Conservation (phyloP, 1,140 invertebrate genomes). For the Zaprionus inermis region DNA sequence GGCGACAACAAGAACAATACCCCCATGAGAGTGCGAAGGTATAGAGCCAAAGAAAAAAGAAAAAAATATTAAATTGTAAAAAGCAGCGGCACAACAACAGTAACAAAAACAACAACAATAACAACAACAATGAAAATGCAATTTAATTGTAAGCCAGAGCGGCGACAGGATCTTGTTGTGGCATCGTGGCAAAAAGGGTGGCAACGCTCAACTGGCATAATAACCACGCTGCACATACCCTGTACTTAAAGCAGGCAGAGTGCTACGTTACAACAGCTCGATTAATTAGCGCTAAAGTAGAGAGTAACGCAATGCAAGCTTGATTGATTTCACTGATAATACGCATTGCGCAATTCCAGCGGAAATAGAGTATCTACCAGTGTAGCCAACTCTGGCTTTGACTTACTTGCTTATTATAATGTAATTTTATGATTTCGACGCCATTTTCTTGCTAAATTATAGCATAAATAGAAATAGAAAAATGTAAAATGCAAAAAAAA, state of each 20-base stretch:
- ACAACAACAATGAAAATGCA: slow-evolving; percentile 58
- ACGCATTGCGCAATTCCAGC: no score
- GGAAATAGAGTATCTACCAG: slow-evolving; percentile 15
- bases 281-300: no score
- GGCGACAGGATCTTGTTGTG: slow-evolving; percentile 22
- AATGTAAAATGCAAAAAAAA: slow-evolving; percentile 28
- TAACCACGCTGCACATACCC: slow-evolving; percentile 44
- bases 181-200: slow-evolving; percentile 18
- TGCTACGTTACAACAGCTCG: no score
- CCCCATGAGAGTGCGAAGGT: slow-evolving; percentile 50
- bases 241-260: background rate
- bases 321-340: background rate
- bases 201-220: slow-evolving; percentile 59
- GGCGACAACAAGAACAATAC: slow-evolving; percentile 43
- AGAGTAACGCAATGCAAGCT: background rate
- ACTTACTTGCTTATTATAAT: slow-evolving; percentile 72
- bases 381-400: background rate
- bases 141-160: slow-evolving; percentile 61
- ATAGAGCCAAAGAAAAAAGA: slow-evolving; percentile 36
- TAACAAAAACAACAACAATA: slow-evolving; percentile 19
- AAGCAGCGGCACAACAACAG: slow-evolving; percentile 23
- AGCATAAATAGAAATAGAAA: slow-evolving; percentile 79
- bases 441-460: slow-evolving; percentile 81
- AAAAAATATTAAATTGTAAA: slow-evolving; percentile 78
- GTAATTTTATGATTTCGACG: slow-evolving; percentile 80